Base-by-base conservation (phyloP, 2,888 invertebrate species). In the Calephelis perditalis region DNA sequence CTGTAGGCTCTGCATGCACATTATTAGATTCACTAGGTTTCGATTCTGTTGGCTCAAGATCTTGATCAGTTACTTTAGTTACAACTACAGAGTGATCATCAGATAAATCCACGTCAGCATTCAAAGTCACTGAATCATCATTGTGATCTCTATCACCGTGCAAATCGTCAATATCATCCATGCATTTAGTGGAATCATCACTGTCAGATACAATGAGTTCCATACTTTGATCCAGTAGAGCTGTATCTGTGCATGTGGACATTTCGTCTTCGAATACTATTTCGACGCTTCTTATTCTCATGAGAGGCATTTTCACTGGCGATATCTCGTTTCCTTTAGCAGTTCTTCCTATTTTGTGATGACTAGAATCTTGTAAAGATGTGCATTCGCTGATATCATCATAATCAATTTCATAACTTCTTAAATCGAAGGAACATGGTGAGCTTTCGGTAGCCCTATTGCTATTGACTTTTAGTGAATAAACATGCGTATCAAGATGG, bases 261-360 rank as follows among this genome's bases (percentile, higher is more conserved):
- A 89, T 78, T 75, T 89, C 90, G 60, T 89, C 89, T 69, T 90
- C 88, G 69, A 89, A 90, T 2, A 89, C 84, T 10, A 90, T 90
- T 74, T 90, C 89, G 61, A 90, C 88, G 70, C 90, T 90, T 59
- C 88, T 73, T 61, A 89, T 90, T 65, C 89, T 81, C 87, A 89
- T 87, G 7, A 89, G 76, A 5, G 89, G 88, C 78, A 88, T 84
- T 71, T 86, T 89, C 7, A 78, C 73, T 0, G 86, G 89, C 3
- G 89, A 86, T 52, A 89, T 77, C 68, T 89, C 88, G 70, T 88
- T 79, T 45, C 88, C 82, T 71, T 78, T 85, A 10, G 82, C 81
- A 0, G 85, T 86, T 73, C 79, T 75, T 45, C 77, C 75, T 65
- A 69, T 74, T 66, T 77, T 84, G 60, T 76, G 71, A 45, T 73